Conservation (phyloP, 2,113 vertebrate species). For the Hystrix brachyura region DNA sequence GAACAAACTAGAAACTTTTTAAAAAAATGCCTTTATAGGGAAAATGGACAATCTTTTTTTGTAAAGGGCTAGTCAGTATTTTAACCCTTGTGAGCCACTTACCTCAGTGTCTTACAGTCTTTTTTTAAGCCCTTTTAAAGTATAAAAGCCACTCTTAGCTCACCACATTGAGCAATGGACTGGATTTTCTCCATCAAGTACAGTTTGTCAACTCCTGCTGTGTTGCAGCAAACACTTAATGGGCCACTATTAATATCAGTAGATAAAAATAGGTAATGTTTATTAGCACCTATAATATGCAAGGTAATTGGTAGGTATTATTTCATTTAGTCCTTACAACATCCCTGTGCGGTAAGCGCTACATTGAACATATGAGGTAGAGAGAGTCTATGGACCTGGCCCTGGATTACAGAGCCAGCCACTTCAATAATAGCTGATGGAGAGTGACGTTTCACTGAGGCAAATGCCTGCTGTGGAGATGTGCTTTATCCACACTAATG, state of each 20-base stretch:
- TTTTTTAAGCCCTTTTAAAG: background rate
- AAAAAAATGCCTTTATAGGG: background rate
- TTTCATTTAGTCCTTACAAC: background rate
- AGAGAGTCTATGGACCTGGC: background rate
- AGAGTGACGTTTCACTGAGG: background rate
- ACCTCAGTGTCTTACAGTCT: background rate
- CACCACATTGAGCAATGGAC: background rate
- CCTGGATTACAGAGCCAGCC: background rate
- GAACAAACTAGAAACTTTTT: background rate
- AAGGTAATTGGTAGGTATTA: background rate
- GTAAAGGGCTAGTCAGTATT: background rate
- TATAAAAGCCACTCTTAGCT: background rate
- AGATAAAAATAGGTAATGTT: background rate
- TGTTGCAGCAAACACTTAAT: background rate
- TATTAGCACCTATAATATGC: background rate
- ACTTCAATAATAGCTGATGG: background rate
- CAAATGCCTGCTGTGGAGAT: background rate
- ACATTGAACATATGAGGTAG: background rate
- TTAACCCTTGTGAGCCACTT: slow-evolving; percentile 23
- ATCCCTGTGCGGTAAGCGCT: background rate
- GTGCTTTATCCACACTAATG: background rate
- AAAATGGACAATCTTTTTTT: background rate
- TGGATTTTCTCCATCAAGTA: background rate
- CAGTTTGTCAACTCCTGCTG: background rate
- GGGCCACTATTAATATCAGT: background rate